Base-by-base conservation (phyloP, 2,888 invertebrate species). In the Acheta domesticus region DNA sequence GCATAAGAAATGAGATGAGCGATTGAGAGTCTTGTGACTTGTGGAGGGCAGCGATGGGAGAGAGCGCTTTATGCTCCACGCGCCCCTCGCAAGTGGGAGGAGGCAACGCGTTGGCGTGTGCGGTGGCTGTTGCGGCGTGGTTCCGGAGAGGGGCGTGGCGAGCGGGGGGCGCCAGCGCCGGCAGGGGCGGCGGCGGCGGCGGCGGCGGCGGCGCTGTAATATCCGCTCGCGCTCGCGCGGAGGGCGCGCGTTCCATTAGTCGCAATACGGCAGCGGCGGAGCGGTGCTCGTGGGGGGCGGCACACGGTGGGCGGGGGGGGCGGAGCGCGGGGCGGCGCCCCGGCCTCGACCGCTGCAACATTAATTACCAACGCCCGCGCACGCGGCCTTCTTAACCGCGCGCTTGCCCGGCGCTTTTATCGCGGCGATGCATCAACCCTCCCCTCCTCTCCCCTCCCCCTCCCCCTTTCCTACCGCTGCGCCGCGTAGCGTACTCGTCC, bases 201-300 rank as follows among this genome's bases (percentile, higher is more conserved):
- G 75, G 36, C 23, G 76, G 16, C n/a, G 76, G n/a, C 36, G 76
- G 23, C 48, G 48, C 11, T 20, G 76, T 36, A 36, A 76, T 11
- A 49, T 36, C 76, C 76, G 20, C 49, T 49, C 76, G 19, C 76
- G 20, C 49, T 49, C 76, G 19, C 11, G 48, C 48, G 48, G 48
- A 62, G 62, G n/a, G 62, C 62, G 62, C 62, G 62, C 62, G 14
- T 62, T 62, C 62, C 62, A 62, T 62, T 62, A 62, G 62, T 62
- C 16, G 62, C 62, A 62, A 62, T n/a, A 36, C 36, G 36, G 36
- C 36, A 36, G 36, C 36, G 36, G 36, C 8, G 36, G 36, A 36
- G 36, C 36, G 5, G 36, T 36, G 36, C 36, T 36, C 36, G 36
- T 8, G 36, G 36, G 62, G 62, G 11, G 62, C 3, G 62, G 62